Evolutionary conservation across 2,797 vertebrate species (phyloP), one percentile per base, ranked within the genome.

Genomic region (Xenopus petersii): DNA sequence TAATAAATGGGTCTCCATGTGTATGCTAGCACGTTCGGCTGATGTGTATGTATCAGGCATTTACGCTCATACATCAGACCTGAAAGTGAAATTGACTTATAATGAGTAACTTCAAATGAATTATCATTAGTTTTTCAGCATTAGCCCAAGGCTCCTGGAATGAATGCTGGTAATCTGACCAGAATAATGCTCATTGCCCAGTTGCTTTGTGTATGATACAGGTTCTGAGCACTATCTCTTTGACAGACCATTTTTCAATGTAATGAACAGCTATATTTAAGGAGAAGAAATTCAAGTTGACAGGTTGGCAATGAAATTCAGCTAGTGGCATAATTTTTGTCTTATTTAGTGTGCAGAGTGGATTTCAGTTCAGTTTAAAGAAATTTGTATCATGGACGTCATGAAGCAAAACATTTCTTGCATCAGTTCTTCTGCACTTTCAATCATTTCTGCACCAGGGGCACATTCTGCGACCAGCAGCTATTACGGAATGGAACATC

Each of bases 211-310:
- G 85, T 84, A 87, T 92, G 91, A 91, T 94, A 92, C 83, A 92
- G 88, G 89, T 89, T 91, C 86, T 90, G 87, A 91, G 89, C 90
- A 82, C 74, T 82, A 86, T 75, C 86, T 86, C 90, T 93, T 92
- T 95, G 93, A 93, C 91, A 91, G 88, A 86, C 89, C 89, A 91
- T 92, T 94, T 92, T 88, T 81, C 88, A 88, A 89, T 86, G 88
- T 91, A 92, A 91, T 93, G 91, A 91, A 88, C 89, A 89, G 87
- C 90, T 92, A 89, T 91, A 92, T 92, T 92, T 91, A 90, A 92
- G 90, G 83, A 88, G 84, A 89, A 92, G 87, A 91, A 90, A 92
- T 91, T 87, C 86, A 91, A 82, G 84, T 86, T 90, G 92, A 93
- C 90, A 93, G 89, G 87, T 86, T 88, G 87, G 90, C 87, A 86